A percentile compares a stretch with the other conserved stretches of the same genome.
Conservation (phyloP, 1,140 invertebrate genomes). For the Drosophila asahinai region DNA sequence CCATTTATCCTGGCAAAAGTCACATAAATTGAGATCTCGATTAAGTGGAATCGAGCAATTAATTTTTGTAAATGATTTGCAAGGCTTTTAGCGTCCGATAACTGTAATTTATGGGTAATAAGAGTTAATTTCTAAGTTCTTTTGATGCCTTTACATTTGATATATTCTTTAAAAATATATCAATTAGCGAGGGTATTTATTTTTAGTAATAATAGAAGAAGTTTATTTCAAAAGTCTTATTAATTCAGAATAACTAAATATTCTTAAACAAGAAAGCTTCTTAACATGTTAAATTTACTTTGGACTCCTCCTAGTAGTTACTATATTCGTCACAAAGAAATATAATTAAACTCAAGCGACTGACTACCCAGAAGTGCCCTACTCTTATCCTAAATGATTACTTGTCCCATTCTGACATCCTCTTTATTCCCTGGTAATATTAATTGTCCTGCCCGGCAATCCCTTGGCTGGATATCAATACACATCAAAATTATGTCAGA, state of each 20-base stretch:
- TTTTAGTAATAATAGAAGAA: too few species aligned
- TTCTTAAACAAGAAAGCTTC: neutral
- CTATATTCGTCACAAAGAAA: neutral
- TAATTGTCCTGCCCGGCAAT: conserved; percentile 34
- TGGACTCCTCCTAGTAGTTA: neutral
- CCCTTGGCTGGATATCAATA: conserved; percentile 16
- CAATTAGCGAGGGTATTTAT: too few species aligned
- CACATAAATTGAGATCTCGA: neutral
- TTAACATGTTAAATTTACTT: neutral
- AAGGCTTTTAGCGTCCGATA: neutral
- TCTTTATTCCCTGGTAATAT: conserved; percentile 18
- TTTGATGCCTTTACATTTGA: too few species aligned
- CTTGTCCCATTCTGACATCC: neutral
- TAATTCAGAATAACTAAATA: neutral
- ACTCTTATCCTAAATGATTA: neutral
- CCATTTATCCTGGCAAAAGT: neutral
- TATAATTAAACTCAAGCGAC: too few species aligned
- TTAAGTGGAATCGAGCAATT: too few species aligned
- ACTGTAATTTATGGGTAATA: neutral
- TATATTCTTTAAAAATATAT: too few species aligned
- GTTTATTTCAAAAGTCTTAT: too few species aligned
- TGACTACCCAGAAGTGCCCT: neutral
- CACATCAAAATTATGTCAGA: conserved; percentile 45
- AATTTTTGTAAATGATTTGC: neutral
- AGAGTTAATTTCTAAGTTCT: neutral